A percentile compares a stretch with the other conserved stretches of the same genome.
phyloP scores from a whole-genome alignment of 2,888 invertebrate genomes.

The Hydropsyche betteni region DNA sequence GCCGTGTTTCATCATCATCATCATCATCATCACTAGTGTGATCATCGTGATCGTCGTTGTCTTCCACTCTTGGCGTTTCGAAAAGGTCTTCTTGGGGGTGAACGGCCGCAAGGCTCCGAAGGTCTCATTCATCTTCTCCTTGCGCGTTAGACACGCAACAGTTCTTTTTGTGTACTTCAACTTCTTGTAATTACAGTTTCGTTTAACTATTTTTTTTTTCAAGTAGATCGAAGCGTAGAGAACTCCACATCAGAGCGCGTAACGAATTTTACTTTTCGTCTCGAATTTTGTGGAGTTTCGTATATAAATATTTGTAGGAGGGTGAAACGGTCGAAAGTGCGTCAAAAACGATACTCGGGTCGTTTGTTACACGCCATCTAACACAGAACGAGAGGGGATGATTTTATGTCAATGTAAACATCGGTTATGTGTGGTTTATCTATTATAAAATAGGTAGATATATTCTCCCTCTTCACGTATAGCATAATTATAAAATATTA shows the following conservation, averaged over 20 bases:
- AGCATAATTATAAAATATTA: no score
- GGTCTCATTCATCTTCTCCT: slow-evolving; percentile 38
- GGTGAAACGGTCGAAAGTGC: slow-evolving; percentile 22
- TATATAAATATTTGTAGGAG: slow-evolving; percentile 13
- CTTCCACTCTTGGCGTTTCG: not conserved
- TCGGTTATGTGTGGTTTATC: slow-evolving; percentile 25
- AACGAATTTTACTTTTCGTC: slow-evolving; percentile 11
- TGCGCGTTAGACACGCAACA: slow-evolving; percentile 42
- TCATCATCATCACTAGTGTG: no score
- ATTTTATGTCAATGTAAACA: slow-evolving; percentile 32
- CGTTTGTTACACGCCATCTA: slow-evolving; percentile 28
- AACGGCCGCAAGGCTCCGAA: slow-evolving; percentile 39
- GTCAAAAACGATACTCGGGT: slow-evolving; percentile 20
- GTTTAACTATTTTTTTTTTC: slow-evolving; percentile 2
- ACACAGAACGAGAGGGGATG: slow-evolving; percentile 17
- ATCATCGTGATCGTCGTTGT: not conserved
- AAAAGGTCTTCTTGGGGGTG: slow-evolving; percentile 37
- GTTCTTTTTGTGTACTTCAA: slow-evolving; percentile 28
- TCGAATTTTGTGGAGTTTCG: slow-evolving; percentile 7
- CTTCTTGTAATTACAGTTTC: slow-evolving; percentile 26
- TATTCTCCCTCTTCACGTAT: no score
- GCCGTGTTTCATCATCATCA: slow-evolving; percentile 21
- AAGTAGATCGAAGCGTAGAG: slow-evolving; percentile 3
- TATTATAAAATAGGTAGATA: no score
- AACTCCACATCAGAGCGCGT: not conserved